Evolutionary conservation across 2,888 invertebrate species (phyloP).

Genomic region (Clepsis dumicolana): DNA sequence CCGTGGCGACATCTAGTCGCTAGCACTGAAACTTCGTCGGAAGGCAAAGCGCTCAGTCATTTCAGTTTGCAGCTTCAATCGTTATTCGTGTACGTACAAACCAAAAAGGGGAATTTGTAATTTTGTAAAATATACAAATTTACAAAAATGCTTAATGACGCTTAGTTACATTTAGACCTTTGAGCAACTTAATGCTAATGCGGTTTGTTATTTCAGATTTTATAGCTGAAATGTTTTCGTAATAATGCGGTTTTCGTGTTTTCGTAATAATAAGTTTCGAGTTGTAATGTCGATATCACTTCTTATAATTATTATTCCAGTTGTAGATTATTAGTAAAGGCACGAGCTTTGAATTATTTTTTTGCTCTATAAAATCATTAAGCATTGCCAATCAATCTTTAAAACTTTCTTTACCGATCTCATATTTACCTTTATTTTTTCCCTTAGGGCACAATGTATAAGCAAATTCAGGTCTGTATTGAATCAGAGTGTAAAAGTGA

Average conservation of each 20-base stretch:
- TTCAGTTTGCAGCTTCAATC: background rate
- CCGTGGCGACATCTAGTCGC: conserved; percentile 1
- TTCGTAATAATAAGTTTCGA: background rate
- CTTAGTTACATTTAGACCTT: background rate
- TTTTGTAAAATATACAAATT: background rate
- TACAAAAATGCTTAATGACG: background rate
- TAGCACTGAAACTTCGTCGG: background rate
- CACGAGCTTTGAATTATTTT: conserved; percentile 37
- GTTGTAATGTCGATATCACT: background rate
- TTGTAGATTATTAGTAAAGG: background rate
- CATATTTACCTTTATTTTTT: conserved; percentile 68
- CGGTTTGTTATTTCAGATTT: background rate
- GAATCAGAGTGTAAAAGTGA: conserved; percentile 63
- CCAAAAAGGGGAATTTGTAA: background rate
- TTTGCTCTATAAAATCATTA: conserved; percentile 33
- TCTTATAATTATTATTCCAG: background rate
- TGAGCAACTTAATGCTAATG: background rate
- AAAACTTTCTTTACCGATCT: conserved; percentile 51
- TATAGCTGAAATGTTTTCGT: background rate
- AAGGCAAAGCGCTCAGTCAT: background rate
- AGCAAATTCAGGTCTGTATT: conserved; percentile 86
- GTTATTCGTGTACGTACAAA: background rate
- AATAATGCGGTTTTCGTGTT: background rate
- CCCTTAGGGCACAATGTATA: conserved; percentile 85
- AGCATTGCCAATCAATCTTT: conserved; percentile 20